These are phyloP conservation scores for Liodrosophila aerea DNA, from an alignment of 2,888 invertebrate genomes.

Conservation along the genomic window DNA sequence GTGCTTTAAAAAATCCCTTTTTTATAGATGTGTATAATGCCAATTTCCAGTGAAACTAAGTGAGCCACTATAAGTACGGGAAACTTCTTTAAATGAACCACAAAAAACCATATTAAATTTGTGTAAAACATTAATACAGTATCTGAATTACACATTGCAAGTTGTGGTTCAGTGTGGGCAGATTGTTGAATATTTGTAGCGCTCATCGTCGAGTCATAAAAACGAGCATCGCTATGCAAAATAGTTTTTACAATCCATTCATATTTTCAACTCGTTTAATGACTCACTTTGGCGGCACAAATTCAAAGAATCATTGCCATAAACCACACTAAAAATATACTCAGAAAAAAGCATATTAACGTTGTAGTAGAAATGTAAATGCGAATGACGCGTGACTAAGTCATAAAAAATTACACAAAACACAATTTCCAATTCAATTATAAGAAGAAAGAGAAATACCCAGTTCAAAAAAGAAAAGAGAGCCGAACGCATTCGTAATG, in stretches of 20 bases:
- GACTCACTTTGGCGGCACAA: constrained; percentile 42
- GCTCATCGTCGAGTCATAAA: constrained; percentile 15
- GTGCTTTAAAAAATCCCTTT: constrained; percentile 57
- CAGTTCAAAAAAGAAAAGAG: constrained; percentile 16
- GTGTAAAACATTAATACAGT: constrained; percentile 17
- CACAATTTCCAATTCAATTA: constrained; percentile 59
- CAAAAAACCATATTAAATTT: constrained; percentile 14
- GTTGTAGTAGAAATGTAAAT: constrained; percentile 20
- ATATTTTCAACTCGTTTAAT: constrained; percentile 15
- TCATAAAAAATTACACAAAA: constrained; percentile 54
- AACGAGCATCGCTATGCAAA: constrained; percentile 28
- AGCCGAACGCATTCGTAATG: constrained; percentile 50
- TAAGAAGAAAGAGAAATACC: constrained; percentile 22
- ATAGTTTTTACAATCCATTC: constrained; percentile 35
- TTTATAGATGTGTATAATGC: constrained; percentile 33
- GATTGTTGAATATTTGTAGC: not conserved
- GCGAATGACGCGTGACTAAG: constrained; percentile 66
- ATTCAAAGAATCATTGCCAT: constrained; percentile 41
- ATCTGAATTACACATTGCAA: constrained; percentile 4
- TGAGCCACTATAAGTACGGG: not conserved
- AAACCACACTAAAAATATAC: constrained; percentile 32
- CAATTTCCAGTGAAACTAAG: constrained; percentile 49
- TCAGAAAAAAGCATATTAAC: constrained; percentile 6
- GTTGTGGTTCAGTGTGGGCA: constrained; percentile 18
- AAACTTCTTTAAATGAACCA: not conserved